Conservation (phyloP, 2,797 vertebrate species). For the Sebastes flavidus region DNA sequence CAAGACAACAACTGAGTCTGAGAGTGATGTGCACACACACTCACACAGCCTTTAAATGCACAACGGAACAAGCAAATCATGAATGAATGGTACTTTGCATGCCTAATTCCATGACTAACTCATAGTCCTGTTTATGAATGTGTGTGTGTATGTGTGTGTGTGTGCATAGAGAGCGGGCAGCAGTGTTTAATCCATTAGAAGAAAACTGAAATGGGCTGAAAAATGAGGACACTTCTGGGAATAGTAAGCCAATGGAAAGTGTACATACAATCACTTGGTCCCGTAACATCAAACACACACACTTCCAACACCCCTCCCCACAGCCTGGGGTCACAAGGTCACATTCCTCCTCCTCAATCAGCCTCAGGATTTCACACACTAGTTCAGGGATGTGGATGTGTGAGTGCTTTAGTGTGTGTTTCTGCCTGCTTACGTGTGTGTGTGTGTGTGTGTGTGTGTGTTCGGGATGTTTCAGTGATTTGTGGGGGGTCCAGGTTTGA, state of each 20-base stretch:
- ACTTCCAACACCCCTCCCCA: conserved; percentile 66
- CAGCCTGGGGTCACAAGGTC: conserved; percentile 74
- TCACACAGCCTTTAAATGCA: neutral
- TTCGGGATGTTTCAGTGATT: conserved; percentile 65
- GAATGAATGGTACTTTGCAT: conserved; percentile 13
- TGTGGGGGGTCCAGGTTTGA: conserved; percentile 64
- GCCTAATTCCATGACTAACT: conserved; percentile 31
- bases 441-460: conserved; percentile 42
- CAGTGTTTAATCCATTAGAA: conserved; percentile 59
- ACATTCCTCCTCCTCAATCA: conserved; percentile 80
- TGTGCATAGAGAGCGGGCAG: neutral
- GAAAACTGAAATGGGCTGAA: conserved; percentile 52
- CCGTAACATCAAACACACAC: conserved; percentile 48
- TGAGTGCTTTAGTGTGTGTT: conserved; percentile 44
- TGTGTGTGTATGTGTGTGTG: neutral
- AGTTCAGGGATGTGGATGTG: conserved; percentile 57
- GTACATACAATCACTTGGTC: conserved; percentile 65
- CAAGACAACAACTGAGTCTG: conserved; percentile 42
- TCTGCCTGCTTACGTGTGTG: conserved; percentile 18
- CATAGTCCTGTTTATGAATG: conserved; percentile 12
- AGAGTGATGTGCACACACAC: neutral
- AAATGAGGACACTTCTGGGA: conserved; percentile 66
- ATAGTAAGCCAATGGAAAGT: conserved; percentile 52
- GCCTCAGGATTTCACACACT: conserved; percentile 82
- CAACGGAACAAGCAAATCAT: conserved; percentile 19